Evolutionary conservation across 2,797 vertebrate genomes (phyloP).

Genomic region (Chaetophractus vellerosus): DNA sequence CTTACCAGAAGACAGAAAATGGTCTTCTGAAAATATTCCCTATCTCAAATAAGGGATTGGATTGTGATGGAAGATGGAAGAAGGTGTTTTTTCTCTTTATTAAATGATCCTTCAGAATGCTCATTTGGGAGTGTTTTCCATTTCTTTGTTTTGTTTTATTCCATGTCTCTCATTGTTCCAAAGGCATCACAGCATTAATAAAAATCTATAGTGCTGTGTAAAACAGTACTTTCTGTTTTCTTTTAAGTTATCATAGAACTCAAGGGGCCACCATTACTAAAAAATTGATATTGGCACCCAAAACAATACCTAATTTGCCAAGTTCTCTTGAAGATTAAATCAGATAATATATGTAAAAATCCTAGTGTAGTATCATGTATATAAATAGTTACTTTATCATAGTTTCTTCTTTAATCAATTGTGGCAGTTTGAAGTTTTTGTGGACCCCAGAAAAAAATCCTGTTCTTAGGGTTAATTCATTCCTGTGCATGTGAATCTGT

Average conservation of each 20-base stretch:
- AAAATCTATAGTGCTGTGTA: not conserved
- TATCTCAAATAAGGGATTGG: not conserved
- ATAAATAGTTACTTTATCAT: slow-evolving; percentile 29
- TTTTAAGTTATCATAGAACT: not conserved
- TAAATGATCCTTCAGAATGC: slow-evolving; percentile 43
- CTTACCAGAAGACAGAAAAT: not conserved
- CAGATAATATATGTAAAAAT: not conserved
- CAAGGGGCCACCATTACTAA: not conserved
- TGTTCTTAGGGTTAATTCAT: too few relatives aligned
- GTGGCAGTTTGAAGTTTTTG: too few relatives aligned
- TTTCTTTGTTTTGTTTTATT: not conserved
- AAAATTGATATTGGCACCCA: not conserved
- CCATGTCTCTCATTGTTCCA: not conserved
- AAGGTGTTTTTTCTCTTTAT: not conserved
- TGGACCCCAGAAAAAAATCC: too few relatives aligned
- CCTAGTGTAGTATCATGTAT: not conserved
- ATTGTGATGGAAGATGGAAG: not conserved
- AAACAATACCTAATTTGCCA: not conserved
- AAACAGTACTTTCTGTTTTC: slow-evolving; percentile 9
- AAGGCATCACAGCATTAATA: not conserved
- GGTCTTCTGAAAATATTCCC: not conserved
- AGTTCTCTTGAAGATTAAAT: slow-evolving; percentile 29
- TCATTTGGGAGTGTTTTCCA: not conserved
- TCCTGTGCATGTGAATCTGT: too few relatives aligned
- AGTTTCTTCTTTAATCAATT: not conserved